Evolutionary conservation across 1,140 invertebrate species (phyloP).

Genomic region (Dreissena polymorpha): DNA sequence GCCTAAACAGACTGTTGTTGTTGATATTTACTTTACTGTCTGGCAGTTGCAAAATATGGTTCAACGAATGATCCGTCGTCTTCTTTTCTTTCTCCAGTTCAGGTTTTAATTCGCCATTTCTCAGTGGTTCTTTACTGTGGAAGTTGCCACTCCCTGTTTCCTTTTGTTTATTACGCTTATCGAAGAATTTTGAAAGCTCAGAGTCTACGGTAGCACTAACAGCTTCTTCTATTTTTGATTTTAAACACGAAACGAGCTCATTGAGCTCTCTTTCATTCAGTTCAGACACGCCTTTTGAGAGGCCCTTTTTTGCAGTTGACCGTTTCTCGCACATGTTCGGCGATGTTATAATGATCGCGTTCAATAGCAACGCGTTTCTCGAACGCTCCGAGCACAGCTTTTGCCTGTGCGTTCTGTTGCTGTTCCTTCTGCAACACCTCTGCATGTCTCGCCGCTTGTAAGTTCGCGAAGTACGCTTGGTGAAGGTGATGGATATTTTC

Average conservation of each 20-base stretch:
- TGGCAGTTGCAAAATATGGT: conserved; percentile 38
- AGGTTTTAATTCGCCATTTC: conserved; percentile 48
- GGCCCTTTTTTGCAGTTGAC: conserved; percentile 43
- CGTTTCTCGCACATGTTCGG: conserved; percentile 50
- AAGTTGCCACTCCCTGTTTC: conserved; percentile 5
- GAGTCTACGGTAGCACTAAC: conserved; percentile 78
- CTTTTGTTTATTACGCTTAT: conserved; percentile 52
- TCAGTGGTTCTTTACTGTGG: conserved; percentile 52
- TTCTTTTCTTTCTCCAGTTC: conserved; percentile 47
- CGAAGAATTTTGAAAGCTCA: conserved; percentile 77
- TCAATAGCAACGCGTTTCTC: conserved; percentile 46
- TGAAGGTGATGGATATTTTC: conserved; percentile 54
- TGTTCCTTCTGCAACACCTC: conserved; percentile 44
- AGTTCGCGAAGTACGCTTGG: conserved; percentile 53
- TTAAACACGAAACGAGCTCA: conserved; percentile 87
- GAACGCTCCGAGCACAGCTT: conserved; percentile 32
- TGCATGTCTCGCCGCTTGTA: conserved; percentile 31
- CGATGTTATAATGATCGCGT: conserved; percentile 49
- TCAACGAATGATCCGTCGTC: conserved; percentile 55
- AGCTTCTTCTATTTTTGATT: conserved; percentile 91
- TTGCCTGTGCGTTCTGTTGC: conserved; percentile 29
- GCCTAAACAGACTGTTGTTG: conserved; percentile 32
- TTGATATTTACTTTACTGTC: conserved; percentile 26
- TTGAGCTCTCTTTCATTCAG: conserved; percentile 85
- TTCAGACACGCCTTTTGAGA: conserved; percentile 55